Percentiles rank a stretch among this genome's conserved stretches.
phyloP scores from a whole-genome alignment of 2,888 invertebrate species.

The Leucophora obtusa region DNA sequence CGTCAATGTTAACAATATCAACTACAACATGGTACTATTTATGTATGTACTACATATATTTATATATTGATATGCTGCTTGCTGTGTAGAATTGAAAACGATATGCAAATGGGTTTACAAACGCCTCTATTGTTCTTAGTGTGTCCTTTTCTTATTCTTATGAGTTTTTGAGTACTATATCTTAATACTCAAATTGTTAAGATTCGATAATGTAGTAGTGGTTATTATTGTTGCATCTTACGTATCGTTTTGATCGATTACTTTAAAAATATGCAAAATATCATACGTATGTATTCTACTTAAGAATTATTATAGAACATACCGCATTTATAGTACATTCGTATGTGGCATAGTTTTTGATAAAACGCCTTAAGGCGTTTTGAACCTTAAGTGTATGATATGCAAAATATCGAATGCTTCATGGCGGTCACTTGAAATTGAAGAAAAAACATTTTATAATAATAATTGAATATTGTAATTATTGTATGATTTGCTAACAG shows the following conservation, averaged over 20 bases:
- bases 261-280: slow-evolving; percentile 44
- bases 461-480: slow-evolving; percentile 38
- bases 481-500: slow-evolving; percentile 18
- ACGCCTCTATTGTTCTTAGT: slow-evolving; percentile 52
- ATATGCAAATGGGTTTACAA: slow-evolving; percentile 58
- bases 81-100: slow-evolving; percentile 31
- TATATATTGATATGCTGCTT: neutral
- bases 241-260: slow-evolving; percentile 62
- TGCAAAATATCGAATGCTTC: slow-evolving; percentile 33
- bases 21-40: neutral
- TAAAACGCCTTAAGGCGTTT: slow-evolving; percentile 57
- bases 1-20: neutral
- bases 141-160: slow-evolving; percentile 45
- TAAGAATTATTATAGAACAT: slow-evolving; percentile 18
- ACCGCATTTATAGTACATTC: neutral
- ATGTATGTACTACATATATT: neutral
- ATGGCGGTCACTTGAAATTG: slow-evolving; percentile 64
- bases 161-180: slow-evolving; percentile 40
- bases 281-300: slow-evolving; percentile 37
- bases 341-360: neutral
- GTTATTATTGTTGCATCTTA: slow-evolving; percentile 9
- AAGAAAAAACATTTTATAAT: slow-evolving; percentile 3
- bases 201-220: slow-evolving; percentile 31
- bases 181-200: slow-evolving; percentile 30
- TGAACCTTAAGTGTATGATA: slow-evolving; percentile 34